These are phyloP conservation scores for Hippotragus niger DNA, from an alignment of 2,113 vertebrate species.

Conservation along the genomic window DNA sequence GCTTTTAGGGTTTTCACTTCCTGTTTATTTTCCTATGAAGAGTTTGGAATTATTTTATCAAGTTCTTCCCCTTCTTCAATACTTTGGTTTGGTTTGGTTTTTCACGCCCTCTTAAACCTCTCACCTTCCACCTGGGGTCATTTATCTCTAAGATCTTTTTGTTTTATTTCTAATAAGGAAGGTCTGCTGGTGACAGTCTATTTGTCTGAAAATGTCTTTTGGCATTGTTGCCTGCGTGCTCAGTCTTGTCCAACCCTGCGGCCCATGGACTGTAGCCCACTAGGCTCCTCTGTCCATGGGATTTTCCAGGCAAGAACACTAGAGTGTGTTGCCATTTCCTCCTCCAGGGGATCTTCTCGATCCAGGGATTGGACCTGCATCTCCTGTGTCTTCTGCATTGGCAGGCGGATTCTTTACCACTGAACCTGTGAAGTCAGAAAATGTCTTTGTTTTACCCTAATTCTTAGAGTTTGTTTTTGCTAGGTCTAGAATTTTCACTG, in stretches of 20 bases:
- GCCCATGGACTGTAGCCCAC: not conserved
- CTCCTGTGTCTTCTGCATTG: not conserved
- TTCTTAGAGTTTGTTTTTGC: not conserved
- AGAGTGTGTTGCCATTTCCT: not conserved
- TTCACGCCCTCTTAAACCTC: not conserved
- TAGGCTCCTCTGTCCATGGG: not conserved
- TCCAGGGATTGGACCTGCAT: not conserved
- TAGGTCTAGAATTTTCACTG: not conserved
- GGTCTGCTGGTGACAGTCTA: not conserved
- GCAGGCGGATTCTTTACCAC: not conserved
- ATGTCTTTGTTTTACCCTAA: not conserved
- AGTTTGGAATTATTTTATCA: not conserved
- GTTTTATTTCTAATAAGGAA: not conserved
- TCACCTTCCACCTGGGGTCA: not conserved
- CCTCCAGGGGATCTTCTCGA: not conserved
- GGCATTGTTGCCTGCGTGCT: not conserved
- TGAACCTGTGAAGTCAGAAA: not conserved
- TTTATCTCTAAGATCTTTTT: not conserved
- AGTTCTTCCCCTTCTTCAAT: not conserved
- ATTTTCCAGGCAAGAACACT: not conserved
- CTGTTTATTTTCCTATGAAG: not conserved
- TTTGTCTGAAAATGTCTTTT: not conserved
- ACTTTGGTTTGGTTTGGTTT: not conserved
- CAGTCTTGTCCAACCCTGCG: not conserved
- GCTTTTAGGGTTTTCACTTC: not conserved